Evolutionary conservation across 2,113 vertebrate species (phyloP).

Genomic region (Pseudorectes ferrugineus): DNA sequence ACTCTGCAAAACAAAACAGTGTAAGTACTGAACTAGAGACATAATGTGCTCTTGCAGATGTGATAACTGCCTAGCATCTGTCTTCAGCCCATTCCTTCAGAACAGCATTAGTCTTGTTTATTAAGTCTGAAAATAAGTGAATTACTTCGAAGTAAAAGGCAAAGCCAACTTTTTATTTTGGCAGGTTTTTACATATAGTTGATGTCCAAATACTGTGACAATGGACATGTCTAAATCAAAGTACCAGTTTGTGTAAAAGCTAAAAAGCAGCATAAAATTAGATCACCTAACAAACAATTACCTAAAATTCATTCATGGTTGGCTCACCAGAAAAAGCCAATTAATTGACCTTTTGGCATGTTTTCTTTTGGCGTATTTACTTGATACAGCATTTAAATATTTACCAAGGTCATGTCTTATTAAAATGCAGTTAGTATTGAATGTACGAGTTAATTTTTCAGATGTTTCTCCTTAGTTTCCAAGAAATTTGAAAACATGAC

Average conservation of each 20-base stretch:
- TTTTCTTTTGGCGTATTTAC: not conserved
- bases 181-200: not conserved
- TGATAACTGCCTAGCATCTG: not conserved
- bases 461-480: not conserved
- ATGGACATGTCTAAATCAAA: not conserved
- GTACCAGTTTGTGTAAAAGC: not conserved
- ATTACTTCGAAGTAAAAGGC: not conserved
- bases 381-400: not conserved
- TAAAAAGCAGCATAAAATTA: not conserved
- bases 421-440: not conserved
- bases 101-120: not conserved
- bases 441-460: not conserved
- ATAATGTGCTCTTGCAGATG: not conserved
- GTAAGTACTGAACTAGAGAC: not conserved
- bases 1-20: not conserved
- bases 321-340: not conserved
- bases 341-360: not conserved
- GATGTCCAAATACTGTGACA: not conserved
- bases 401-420: not conserved
- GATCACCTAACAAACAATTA: not conserved
- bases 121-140: not conserved
- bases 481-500: not conserved
- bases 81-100: not conserved
- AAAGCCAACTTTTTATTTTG: not conserved
- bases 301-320: not conserved